A percentile compares a stretch with the other conserved stretches of the same genome.
Conservation (phyloP, 2,797 vertebrate genomes). For the Sebastiscus tertius region DNA sequence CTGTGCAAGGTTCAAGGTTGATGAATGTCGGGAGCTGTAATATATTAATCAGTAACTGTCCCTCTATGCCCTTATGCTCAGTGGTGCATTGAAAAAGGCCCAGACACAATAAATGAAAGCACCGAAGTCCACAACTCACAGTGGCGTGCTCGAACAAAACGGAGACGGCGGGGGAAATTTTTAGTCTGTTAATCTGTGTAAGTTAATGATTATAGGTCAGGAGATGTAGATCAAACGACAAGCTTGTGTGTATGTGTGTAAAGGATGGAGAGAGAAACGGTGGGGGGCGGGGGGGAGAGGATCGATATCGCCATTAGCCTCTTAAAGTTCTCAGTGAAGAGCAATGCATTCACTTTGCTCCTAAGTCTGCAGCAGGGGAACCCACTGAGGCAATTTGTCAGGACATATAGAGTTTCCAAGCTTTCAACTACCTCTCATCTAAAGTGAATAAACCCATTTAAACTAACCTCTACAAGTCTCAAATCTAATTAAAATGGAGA, state of each 20-base stretch:
- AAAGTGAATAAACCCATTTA: conserved; percentile 43
- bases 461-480: conserved; percentile 12
- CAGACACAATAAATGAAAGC: conserved; percentile 40
- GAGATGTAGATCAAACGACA: conserved; percentile 45
- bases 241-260: neutral
- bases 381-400: conserved; percentile 51
- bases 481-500: conserved; percentile 33
- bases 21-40: conserved; percentile 59
- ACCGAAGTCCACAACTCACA: conserved; percentile 32
- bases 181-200: conserved; percentile 59
- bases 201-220: conserved; percentile 62
- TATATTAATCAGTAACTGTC: conserved; percentile 77
- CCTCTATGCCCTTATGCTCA: conserved; percentile 44
- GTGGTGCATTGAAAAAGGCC: conserved; percentile 32
- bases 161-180: conserved; percentile 34
- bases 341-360: conserved; percentile 55
- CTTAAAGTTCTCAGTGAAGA: conserved; percentile 58
- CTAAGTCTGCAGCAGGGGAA: conserved; percentile 25
- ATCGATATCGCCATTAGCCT: conserved; percentile 68
- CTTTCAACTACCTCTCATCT: conserved; percentile 56
- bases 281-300: neutral
- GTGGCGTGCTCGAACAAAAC: conserved; percentile 17
- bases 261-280: conserved; percentile 18
- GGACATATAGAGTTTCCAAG: conserved; percentile 52
- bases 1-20: conserved; percentile 71